Evolutionary conservation across 2,888 invertebrate species (phyloP).

Genomic region (Prosopocoilus inquinatus): DNA sequence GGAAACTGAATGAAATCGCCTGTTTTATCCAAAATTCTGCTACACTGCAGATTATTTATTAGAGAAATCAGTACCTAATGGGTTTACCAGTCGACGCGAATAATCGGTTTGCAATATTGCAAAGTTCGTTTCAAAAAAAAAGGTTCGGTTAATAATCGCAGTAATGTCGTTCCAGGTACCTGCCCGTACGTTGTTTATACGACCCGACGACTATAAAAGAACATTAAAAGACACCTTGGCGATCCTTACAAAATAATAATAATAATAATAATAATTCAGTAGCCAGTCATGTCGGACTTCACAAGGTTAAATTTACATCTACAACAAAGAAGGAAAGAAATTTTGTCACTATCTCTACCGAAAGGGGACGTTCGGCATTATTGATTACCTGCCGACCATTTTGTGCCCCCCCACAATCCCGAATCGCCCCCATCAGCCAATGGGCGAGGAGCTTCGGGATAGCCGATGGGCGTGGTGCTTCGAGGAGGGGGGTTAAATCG

Average conservation of each 20-base stretch:
- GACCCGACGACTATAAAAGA: background rate
- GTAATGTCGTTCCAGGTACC: background rate
- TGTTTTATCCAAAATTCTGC: too few relatives aligned
- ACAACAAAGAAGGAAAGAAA: constrained; percentile 40
- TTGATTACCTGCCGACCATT: constrained; percentile 51
- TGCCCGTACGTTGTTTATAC: background rate
- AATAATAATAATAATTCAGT: constrained; percentile 14
- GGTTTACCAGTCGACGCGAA: too few relatives aligned
- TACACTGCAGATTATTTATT: too few relatives aligned
- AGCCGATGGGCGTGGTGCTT: constrained; percentile 31
- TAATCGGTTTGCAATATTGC: too few relatives aligned
- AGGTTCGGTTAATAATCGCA: too few relatives aligned
- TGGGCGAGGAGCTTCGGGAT: constrained; percentile 24
- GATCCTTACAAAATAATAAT: constrained; percentile 9
- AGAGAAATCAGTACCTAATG: too few relatives aligned
- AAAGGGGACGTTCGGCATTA: constrained; percentile 37
- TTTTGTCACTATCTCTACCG: constrained; percentile 35
- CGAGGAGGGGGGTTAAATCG: constrained; percentile 26
- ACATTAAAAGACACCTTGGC: constrained; percentile 10
- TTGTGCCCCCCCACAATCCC: constrained; percentile 43
- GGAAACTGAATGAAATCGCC: too few relatives aligned
- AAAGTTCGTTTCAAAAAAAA: too few relatives aligned
- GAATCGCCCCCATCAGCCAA: constrained; percentile 40
- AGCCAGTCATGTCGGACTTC: constrained; percentile 29
- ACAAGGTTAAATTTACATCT: constrained; percentile 43